A percentile compares a stretch with the other conserved stretches of the same genome.
Evolutionary conservation across 2,888 invertebrate genomes (phyloP).

Genomic region (Apamea crenata): DNA sequence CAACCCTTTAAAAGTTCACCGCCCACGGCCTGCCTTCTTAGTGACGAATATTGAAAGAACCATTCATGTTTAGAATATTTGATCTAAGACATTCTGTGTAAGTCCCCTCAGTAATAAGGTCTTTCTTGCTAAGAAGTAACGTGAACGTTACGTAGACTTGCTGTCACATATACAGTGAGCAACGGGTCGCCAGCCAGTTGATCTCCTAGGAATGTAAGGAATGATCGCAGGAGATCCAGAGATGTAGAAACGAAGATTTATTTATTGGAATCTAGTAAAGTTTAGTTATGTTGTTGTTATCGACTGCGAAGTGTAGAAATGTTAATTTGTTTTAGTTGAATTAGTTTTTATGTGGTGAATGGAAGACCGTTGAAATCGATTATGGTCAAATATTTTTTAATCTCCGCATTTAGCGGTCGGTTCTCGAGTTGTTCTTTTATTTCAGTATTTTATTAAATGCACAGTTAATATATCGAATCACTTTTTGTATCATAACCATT

Average conservation of each 20-base stretch:
- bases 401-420: background rate
- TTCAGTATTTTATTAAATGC: background rate
- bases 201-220: conserved; percentile 39
- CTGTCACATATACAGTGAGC: background rate
- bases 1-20: conserved; percentile 11
- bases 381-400: background rate
- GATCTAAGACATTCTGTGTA: background rate
- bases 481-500: background rate
- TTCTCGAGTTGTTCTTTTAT: background rate
- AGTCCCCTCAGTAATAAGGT: background rate
- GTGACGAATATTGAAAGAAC: conserved; percentile 3
- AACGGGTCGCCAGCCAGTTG: background rate
- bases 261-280: conserved; percentile 35
- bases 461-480: background rate
- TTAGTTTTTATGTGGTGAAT: conserved; percentile 7
- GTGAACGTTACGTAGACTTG: background rate
- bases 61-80: conserved; percentile 11
- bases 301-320: background rate
- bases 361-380: conserved; percentile 14
- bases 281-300: conserved; percentile 1
- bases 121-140: background rate
- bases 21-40: background rate
- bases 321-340: conserved; percentile 26
- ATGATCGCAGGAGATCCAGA: conserved; percentile 39
- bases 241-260: conserved; percentile 34